These are phyloP conservation scores for Notamacropus eugenii DNA, from an alignment of 2,797 vertebrate species.

Conservation along the genomic window DNA sequence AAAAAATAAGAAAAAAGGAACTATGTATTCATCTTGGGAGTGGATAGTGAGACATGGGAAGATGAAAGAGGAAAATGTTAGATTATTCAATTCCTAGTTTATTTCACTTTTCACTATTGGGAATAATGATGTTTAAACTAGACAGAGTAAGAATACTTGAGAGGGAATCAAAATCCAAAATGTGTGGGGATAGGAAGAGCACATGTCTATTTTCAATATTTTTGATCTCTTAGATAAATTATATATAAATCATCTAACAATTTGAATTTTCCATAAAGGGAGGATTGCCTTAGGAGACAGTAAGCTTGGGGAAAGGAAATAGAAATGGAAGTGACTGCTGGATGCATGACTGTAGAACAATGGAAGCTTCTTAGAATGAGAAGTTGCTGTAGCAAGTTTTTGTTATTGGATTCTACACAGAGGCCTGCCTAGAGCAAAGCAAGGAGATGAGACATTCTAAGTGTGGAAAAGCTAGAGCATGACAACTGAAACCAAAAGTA, in stretches of 20 bases:
- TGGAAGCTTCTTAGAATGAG: background rate
- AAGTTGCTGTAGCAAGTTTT: background rate
- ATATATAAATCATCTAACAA: background rate
- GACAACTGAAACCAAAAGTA: background rate
- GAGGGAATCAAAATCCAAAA: background rate
- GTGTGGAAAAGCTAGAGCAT: background rate
- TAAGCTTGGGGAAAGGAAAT: background rate
- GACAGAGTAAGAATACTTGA: too few relatives aligned
- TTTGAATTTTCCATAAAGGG: background rate
- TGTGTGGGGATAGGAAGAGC: background rate
- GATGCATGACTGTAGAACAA: background rate
- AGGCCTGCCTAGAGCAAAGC: background rate
- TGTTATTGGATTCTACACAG: background rate
- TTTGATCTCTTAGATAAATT: background rate
- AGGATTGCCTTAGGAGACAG: background rate
- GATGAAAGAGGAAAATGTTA: background rate
- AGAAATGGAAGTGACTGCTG: background rate
- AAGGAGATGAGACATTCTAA: background rate
- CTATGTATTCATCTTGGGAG: background rate
- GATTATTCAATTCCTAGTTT: background rate
- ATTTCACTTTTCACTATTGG: background rate
- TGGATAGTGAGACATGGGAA: background rate
- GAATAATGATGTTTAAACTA: background rate
- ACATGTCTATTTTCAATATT: background rate
- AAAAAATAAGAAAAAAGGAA: background rate